A percentile compares a stretch with the other conserved stretches of the same genome.
These are phyloP conservation scores for Stigmatopora argus DNA, from an alignment of 2,113 vertebrate species.

Conservation along the genomic window DNA sequence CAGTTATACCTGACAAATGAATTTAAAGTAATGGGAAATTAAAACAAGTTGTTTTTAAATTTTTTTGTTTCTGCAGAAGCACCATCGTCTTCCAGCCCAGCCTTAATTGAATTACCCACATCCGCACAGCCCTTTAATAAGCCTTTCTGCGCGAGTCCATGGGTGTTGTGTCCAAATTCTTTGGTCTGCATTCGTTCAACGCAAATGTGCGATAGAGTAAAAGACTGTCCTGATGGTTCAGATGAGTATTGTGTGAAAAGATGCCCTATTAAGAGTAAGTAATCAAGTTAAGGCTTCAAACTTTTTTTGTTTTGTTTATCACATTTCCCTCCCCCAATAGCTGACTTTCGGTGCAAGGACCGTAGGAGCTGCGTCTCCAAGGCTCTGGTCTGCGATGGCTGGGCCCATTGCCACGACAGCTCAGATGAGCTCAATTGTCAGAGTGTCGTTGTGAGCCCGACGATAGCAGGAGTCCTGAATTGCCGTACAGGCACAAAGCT, in stretches of 20 bases:
- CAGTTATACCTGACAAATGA: too few species aligned
- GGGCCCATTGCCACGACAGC: conserved; percentile 73
- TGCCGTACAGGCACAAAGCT: conserved; percentile 51
- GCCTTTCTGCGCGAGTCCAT: conserved; percentile 59
- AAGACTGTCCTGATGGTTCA: conserved; percentile 79
- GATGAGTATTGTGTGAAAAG: conserved; percentile 73
- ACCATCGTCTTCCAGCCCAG: neutral
- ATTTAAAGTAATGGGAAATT: too few species aligned
- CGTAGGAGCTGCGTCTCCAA: conserved; percentile 59
- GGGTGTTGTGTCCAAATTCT: conserved; percentile 67
- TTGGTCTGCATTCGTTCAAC: conserved; percentile 65
- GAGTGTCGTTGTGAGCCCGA: neutral
- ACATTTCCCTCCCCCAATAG: conserved; percentile 16
- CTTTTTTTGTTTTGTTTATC: neutral
- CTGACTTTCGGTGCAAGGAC: conserved; percentile 70
- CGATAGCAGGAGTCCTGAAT: conserved; percentile 13
- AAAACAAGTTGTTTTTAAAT: neutral
- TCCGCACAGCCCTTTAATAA: neutral
- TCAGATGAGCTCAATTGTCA: conserved; percentile 76
- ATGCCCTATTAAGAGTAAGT: conserved; percentile 69
- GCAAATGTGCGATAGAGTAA: conserved; percentile 73
- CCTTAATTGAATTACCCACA: neutral
- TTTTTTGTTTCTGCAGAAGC: conserved; percentile 6
- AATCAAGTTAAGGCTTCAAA: too few species aligned
- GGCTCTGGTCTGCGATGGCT: conserved; percentile 73